These are phyloP conservation scores for Paraplagusia blochii DNA, from an alignment of 2,113 vertebrate species.

Conservation along the genomic window DNA sequence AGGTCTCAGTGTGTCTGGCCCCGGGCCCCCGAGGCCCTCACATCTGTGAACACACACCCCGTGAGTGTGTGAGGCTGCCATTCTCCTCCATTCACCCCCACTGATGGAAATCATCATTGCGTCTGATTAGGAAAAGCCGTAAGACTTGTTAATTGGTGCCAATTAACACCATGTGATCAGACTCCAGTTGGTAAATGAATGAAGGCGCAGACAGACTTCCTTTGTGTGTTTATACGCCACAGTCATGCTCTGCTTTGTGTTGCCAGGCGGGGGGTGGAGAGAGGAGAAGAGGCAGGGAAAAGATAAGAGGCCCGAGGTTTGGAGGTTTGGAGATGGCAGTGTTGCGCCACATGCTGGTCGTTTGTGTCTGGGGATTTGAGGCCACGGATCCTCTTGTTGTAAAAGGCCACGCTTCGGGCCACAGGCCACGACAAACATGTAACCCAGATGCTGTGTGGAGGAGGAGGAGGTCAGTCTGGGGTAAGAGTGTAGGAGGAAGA, in stretches of 20 bases:
- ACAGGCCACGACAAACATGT: slow-evolving; percentile 53
- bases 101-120: slow-evolving; percentile 24
- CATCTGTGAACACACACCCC: slow-evolving; percentile 9
- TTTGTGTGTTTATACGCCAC: slow-evolving; percentile 25
- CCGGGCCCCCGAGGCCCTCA: not conserved
- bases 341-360: slow-evolving; percentile 38
- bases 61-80: slow-evolving; percentile 14
- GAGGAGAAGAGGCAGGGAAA: slow-evolving; percentile 15
- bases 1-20: not conserved
- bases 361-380: slow-evolving; percentile 42
- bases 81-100: slow-evolving; percentile 14
- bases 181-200: slow-evolving; percentile 45
- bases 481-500: slow-evolving; percentile 25
- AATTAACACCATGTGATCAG: slow-evolving; percentile 61
- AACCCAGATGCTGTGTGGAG: slow-evolving; percentile 68
- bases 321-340: slow-evolving; percentile 39
- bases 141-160: slow-evolving; percentile 53
- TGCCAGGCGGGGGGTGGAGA: slow-evolving; percentile 19
- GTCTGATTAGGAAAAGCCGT: slow-evolving; percentile 46
- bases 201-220: slow-evolving; percentile 38
- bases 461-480: slow-evolving; percentile 55
- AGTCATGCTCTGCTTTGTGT: slow-evolving; percentile 54
- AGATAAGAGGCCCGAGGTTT: slow-evolving; percentile 3
- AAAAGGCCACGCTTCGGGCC: slow-evolving; percentile 37
- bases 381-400: slow-evolving; percentile 23